Evolutionary conservation across 1,140 invertebrate genomes (phyloP).

Genomic region (Matsumurasca onukii): DNA sequence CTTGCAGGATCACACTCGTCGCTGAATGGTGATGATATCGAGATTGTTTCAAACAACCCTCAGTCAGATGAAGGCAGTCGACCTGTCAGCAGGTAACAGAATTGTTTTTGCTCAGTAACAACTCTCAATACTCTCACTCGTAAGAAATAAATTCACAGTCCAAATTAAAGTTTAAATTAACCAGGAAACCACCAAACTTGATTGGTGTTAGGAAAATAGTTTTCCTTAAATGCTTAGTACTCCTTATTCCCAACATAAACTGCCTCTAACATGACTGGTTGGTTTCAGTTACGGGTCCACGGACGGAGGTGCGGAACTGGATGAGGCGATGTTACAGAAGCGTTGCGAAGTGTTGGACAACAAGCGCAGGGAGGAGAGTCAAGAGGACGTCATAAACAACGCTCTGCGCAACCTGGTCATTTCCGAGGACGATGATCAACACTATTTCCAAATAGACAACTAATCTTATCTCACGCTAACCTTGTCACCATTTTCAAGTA

Average conservation of each 20-base stretch:
- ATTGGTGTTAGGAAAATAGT: too few species aligned
- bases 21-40: conserved; percentile 51
- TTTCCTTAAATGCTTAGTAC: too few species aligned
- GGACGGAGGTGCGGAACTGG: conserved; percentile 31
- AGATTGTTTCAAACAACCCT: conserved; percentile 50
- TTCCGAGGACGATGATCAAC: conserved; percentile 33
- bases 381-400: conserved; percentile 39
- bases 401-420: conserved; percentile 41
- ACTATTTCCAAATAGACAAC: too few species aligned
- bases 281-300: conserved; percentile 7
- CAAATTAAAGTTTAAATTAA: too few species aligned
- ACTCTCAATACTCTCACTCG: too few species aligned
- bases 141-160: too few species aligned
- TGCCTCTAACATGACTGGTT: not conserved
- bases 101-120: too few species aligned
- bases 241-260: too few species aligned
- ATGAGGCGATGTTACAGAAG: not conserved
- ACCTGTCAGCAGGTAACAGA: conserved; percentile 52
- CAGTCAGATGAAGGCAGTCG: conserved; percentile 52
- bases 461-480: too few species aligned
- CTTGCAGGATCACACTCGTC: conserved; percentile 48
- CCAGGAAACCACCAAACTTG: too few species aligned
- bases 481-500: too few species aligned
- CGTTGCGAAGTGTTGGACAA: not conserved
- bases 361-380: conserved; percentile 25